Conservation (phyloP, 2,888 invertebrate genomes). For the Gisinianus flammeolus region DNA sequence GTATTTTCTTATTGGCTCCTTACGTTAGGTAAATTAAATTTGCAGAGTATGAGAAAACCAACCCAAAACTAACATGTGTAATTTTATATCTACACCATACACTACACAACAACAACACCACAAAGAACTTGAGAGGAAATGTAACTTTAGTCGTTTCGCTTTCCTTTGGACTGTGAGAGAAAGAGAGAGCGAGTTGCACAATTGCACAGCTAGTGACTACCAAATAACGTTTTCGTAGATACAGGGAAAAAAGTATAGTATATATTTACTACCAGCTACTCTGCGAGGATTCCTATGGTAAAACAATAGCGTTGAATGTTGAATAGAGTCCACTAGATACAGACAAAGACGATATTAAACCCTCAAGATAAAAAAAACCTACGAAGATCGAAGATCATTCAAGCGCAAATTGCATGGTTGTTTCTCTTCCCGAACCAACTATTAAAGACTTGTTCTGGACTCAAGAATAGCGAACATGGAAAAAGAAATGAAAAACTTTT, state of each 20-base stretch:
- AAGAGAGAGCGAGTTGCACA: constrained; percentile 2
- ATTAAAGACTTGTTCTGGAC: constrained; percentile 55
- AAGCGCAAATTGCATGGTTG: constrained; percentile 54
- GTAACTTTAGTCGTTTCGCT: not conserved
- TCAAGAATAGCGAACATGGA: constrained; percentile 43
- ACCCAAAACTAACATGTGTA: constrained; percentile 4
- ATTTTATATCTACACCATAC: constrained; percentile 14
- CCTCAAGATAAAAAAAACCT: constrained; percentile 40
- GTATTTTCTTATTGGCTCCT: not conserved
- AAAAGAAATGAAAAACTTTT: constrained; percentile 41
- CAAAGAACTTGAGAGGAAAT: not conserved
- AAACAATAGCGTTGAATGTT: constrained; percentile 15
- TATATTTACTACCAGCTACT: no score
- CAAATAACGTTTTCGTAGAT: not conserved
- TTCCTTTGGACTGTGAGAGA: not conserved
- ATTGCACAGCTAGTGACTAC: not conserved
- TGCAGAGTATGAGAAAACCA: constrained; percentile 23
- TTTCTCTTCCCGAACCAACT: constrained; percentile 48
- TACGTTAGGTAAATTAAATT: constrained; percentile 36
- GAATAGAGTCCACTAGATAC: constrained; percentile 15
- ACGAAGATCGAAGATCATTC: constrained; percentile 53
- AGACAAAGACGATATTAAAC: constrained; percentile 32
- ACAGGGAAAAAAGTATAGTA: not conserved
- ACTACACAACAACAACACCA: not conserved
- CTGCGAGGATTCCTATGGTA: not conserved